Percentiles rank a stretch among this genome's conserved stretches.
These are phyloP conservation scores for Mesochorus sp. DNA, from an alignment of 2,888 invertebrate species.

Conservation along the genomic window DNA sequence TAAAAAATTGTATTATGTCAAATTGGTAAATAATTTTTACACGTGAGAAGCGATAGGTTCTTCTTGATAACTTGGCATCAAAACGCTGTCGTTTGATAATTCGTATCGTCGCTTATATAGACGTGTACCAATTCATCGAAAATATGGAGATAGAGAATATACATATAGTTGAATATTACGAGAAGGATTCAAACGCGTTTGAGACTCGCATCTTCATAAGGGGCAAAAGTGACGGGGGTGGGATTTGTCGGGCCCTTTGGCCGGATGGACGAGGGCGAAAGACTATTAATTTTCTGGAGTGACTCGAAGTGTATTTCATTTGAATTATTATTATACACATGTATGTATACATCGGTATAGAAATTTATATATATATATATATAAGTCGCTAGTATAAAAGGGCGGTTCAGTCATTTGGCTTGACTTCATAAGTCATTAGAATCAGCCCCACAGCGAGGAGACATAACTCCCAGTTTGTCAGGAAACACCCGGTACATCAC, in stretches of 20 bases:
- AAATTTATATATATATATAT: neutral
- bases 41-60: too few relatives aligned
- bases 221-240: conserved; percentile 1
- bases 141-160: neutral
- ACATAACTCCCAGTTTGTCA: conserved; percentile 72
- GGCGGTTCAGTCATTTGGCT: conserved; percentile 80
- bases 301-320: conserved; percentile 66
- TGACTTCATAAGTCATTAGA: conserved; percentile 82
- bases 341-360: neutral
- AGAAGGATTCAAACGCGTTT: conserved; percentile 26
- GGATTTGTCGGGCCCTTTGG: conserved; percentile 1
- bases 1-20: too few relatives aligned
- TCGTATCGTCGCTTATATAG: too few relatives aligned
- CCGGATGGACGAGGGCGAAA: conserved; percentile 61
- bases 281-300: conserved; percentile 77
- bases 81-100: too few relatives aligned
- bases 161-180: conserved; percentile 16
- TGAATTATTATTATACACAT: conserved; percentile 34
- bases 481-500: conserved; percentile 71
- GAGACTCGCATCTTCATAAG: conserved; percentile 7
- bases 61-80: too few relatives aligned
- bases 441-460: conserved; percentile 73
- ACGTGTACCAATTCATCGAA: too few relatives aligned
- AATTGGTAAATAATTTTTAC: too few relatives aligned
- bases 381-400: conserved; percentile 24